Percentiles rank a stretch among this genome's conserved stretches.
phyloP scores from a whole-genome alignment of 2,113 vertebrate species.

The Ellobius talpinus region DNA sequence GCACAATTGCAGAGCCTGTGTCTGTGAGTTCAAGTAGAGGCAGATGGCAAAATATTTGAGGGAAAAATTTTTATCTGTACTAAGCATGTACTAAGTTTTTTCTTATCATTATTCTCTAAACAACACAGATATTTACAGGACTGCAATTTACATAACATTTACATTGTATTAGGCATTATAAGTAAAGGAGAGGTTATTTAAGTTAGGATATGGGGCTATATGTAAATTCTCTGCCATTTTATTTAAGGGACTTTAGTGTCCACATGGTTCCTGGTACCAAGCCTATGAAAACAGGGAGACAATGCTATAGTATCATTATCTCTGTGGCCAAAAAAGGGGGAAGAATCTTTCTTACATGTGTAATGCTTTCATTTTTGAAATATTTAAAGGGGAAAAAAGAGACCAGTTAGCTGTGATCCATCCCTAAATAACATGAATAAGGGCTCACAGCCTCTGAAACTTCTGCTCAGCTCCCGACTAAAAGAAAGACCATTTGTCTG shows the following conservation, averaged over 20 bases:
- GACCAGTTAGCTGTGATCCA: conserved; percentile 46
- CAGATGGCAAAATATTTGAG: background rate
- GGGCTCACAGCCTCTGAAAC: conserved; percentile 68
- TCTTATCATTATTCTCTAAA: background rate
- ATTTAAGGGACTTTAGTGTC: background rate
- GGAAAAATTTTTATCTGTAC: background rate
- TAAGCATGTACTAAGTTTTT: background rate
- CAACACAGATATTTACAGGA: background rate
- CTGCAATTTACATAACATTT: background rate
- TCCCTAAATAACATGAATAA: conserved; percentile 78
- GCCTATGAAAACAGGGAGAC: background rate
- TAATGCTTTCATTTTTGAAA: conserved; percentile 57
- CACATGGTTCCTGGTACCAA: background rate
- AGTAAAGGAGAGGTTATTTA: background rate
- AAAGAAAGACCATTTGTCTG: conserved; percentile 78
- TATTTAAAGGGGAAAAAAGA: conserved; percentile 55
- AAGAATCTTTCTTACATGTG: background rate
- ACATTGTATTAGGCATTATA: background rate
- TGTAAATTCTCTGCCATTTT: background rate
- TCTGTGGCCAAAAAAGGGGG: background rate
- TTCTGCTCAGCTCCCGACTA: conserved; percentile 72
- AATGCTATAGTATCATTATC: background rate
- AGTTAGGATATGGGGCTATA: background rate
- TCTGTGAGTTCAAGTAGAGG: background rate
- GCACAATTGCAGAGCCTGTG: background rate